Base-by-base conservation (phyloP, 2,888 invertebrate species). In the Euclidia mi region DNA sequence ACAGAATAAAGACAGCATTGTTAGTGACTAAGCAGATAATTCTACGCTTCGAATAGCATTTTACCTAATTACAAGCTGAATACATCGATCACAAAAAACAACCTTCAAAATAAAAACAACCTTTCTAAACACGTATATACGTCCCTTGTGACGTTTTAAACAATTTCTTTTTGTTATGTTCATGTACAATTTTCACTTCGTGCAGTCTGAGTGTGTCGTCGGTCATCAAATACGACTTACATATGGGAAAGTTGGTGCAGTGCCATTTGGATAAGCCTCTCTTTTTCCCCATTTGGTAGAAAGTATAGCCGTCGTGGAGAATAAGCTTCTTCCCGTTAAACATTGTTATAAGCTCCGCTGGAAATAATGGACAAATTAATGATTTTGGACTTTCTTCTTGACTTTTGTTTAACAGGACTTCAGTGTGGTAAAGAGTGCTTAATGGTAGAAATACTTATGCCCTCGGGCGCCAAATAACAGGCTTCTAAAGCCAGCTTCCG, bases 281-380 rank as follows among this genome's bases (percentile, higher is more conserved):
- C 18, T 60, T 60, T 2, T 31, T 40, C 10, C 56, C 56, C 35
- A 43, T 55, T 28, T 48, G 57, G 47, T 67, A 65, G 42, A 72
- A 78, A 0, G 70, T 68, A 44, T 67, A 72, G 3, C 64, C 70
- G 9, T 66, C 32, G 43, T 59, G 45, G 10, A 69, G 9, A 3
- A 59, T 40, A 2, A 64, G 44, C 4, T 41, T 45, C 10, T 68
- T 74, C 0, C 65, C 64, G 11, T 64, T 68, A 0, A 32, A 0
- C 62, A 76, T 62, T 0, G 53, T 62, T 51, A 74, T 78, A 40
- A 42, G 3, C 12, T 57, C 34, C 3, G 67, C 72, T 72, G 61
- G 12, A 44, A 65, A 45, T 25, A n/a, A n/a, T n/a, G n/a, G n/a
- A n/a, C n/a, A n/a, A n/a, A 4, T 25, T 3, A 25, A 4, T 6